These are phyloP conservation scores for Oryzaephilus surinamensis DNA, from an alignment of 1,140 invertebrate genomes.

Conservation along the genomic window DNA sequence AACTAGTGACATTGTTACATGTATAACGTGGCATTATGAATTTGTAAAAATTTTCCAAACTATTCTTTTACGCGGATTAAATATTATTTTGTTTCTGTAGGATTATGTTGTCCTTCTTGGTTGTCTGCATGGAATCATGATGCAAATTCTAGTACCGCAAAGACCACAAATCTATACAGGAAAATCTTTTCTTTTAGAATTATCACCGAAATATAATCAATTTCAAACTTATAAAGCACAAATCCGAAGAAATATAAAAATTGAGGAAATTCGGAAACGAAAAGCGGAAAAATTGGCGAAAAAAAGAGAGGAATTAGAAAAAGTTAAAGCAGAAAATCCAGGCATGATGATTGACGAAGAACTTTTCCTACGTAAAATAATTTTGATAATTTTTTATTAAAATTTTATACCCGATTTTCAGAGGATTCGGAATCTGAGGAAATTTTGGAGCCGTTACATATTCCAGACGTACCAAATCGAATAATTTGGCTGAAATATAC, in stretches of 20 bases:
- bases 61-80: background rate
- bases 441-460: slow-evolving; percentile 44
- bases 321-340: slow-evolving; percentile 43
- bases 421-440: slow-evolving; percentile 43
- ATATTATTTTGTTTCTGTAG: slow-evolving; percentile 15
- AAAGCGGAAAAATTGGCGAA: slow-evolving; percentile 43
- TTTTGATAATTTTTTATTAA: no score
- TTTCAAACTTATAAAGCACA: slow-evolving; percentile 50
- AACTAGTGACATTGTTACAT: slow-evolving; percentile 47
- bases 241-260: slow-evolving; percentile 40
- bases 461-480: slow-evolving; percentile 44
- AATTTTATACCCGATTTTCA: slow-evolving; percentile 25
- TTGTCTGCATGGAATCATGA: slow-evolving; percentile 42
- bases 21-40: slow-evolving; percentile 52
- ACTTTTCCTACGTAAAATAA: slow-evolving; percentile 37
- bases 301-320: slow-evolving; percentile 43
- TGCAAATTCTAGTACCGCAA: slow-evolving; percentile 41
- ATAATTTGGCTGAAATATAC: slow-evolving; percentile 44
- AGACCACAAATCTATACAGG: slow-evolving; percentile 36
- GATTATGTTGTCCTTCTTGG: slow-evolving; percentile 40
- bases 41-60: slow-evolving; percentile 6
- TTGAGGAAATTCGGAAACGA: slow-evolving; percentile 34
- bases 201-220: slow-evolving; percentile 35
- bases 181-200: slow-evolving; percentile 38
- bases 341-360: slow-evolving; percentile 48